Evolutionary conservation across 2,797 vertebrate species (phyloP).

Genomic region (Austrolebias charrua): DNA sequence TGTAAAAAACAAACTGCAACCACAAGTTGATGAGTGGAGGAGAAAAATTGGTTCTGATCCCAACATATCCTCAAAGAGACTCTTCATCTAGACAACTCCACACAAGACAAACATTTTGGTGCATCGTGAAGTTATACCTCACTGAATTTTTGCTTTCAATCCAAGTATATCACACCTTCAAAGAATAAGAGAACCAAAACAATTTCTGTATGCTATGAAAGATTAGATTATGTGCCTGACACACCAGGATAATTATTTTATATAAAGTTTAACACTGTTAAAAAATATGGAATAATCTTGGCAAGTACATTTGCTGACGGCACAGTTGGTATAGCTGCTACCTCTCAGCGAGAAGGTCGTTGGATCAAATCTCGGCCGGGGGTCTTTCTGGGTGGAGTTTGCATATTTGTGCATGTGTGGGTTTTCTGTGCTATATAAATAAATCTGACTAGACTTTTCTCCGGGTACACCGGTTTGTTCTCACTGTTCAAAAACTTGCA

Average conservation of each 20-base stretch:
- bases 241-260: neutral
- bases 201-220: neutral
- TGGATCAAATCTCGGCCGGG: no score
- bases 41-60: constrained; percentile 50
- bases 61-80: constrained; percentile 27
- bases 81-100: constrained; percentile 38
- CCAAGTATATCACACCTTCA: neutral
- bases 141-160: neutral
- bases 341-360: no score
- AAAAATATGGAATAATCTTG: neutral
- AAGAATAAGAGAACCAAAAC: neutral
- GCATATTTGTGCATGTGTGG: no score
- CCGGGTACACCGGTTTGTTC: no score
- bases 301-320: neutral
- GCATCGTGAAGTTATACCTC: constrained; percentile 4
- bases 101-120: constrained; percentile 33
- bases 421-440: no score
- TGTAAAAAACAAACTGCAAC: constrained; percentile 21
- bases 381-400: no score
- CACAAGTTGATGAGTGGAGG: constrained; percentile 16
- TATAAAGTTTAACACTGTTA: no score
- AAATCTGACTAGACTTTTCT: no score
- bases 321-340: no score
- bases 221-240: neutral
- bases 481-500: no score